phyloP scores from a whole-genome alignment of 2,888 invertebrate genomes.

The Cordilura impudica region DNA sequence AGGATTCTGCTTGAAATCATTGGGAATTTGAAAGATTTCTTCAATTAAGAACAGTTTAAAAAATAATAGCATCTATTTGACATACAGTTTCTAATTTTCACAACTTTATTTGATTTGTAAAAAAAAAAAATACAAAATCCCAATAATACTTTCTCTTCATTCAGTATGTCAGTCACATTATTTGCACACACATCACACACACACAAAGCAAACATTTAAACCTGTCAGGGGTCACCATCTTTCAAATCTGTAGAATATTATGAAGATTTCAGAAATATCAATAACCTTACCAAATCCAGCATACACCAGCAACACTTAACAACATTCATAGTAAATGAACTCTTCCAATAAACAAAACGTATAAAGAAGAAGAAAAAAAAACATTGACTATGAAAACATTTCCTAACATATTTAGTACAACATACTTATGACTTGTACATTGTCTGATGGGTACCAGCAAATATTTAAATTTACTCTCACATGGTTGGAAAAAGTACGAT shows the following conservation, averaged over 20 bases:
- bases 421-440: slow-evolving; percentile 2
- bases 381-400: not conserved
- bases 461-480: slow-evolving; percentile 34
- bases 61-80: no score
- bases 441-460: not conserved
- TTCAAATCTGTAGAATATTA: slow-evolving; percentile 71
- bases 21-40: no score
- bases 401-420: not conserved
- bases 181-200: not conserved
- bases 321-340: not conserved
- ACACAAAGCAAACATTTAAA: not conserved
- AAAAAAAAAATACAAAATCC: no score
- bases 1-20: no score
- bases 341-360: not conserved
- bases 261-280: slow-evolving; percentile 73
- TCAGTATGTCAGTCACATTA: not conserved
- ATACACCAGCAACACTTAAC: no score
- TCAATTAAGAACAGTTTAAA: no score
- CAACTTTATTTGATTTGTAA: no score
- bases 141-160: no score
- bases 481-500: not conserved
- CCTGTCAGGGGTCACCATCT: slow-evolving; percentile 67
- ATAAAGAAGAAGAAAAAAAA: no score
- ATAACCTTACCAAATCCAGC: no score
- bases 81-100: no score